Conservation (phyloP, 2,113 vertebrate genomes). For the Cathartes aura region DNA sequence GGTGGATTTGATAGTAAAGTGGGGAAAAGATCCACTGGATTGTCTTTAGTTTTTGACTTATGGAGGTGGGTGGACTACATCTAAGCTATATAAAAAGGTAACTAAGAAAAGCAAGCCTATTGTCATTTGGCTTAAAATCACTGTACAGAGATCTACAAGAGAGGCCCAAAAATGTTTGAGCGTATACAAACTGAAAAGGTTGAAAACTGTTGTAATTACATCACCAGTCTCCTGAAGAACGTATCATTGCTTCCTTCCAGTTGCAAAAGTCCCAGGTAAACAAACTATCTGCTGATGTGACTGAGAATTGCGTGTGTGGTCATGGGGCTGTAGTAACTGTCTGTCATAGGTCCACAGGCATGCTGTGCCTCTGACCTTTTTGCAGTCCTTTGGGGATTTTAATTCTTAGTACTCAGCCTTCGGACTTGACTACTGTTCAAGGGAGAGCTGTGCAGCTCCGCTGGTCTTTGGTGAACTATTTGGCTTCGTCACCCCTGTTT, state of each 20-base stretch:
- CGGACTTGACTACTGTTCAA: background rate
- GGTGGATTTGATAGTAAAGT: background rate
- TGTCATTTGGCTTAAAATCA: background rate
- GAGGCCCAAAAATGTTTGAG: background rate
- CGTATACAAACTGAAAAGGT: background rate
- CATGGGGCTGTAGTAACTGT: background rate
- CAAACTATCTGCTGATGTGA: background rate
- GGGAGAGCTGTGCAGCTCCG: background rate
- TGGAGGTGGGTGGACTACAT: background rate
- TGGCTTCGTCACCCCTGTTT: background rate
- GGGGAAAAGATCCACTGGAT: background rate
- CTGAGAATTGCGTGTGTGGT: background rate
- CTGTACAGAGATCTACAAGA: background rate
- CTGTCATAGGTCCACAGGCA: background rate
- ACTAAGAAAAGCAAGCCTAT: background rate
- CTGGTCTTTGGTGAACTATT: background rate
- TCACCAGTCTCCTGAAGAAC: background rate
- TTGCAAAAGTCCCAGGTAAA: background rate
- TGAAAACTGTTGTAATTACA: background rate
- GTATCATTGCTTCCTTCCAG: background rate
- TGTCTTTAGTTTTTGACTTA: background rate
- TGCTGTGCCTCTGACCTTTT: background rate
- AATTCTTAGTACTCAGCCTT: background rate
- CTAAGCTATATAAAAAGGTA: background rate
- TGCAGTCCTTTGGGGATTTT: background rate